Base-by-base conservation (phyloP, 2,888 invertebrate genomes). In the Yponomeuta evonymella region DNA sequence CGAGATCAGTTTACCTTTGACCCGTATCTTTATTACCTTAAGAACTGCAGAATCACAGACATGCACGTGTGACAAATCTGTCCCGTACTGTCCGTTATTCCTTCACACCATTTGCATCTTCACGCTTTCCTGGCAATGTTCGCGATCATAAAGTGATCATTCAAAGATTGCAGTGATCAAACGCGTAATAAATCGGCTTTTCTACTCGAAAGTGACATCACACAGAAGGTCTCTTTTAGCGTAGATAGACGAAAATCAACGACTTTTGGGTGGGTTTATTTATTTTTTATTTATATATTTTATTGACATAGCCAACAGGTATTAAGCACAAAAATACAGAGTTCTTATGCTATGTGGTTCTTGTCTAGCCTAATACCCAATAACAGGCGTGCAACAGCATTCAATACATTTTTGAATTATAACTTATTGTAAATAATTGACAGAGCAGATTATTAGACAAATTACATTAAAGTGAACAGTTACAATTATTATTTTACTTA, bases 131-230 rank as follows among this genome's bases (percentile, higher is more conserved):
- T 83, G 77, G 82, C 83, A 83, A 81, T 88, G 86, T 88, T 86
- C 86, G 84, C 88, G 85, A 90, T 91, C 89, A 90, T 90, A 91
- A 90, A 88, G 89, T 90, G 87, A 90, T 90, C 90, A 71, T 70
- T 12, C 51, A 58, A 58, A 15, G 51, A 58, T 58, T 12, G 15
- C 48, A 87, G 85, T 89, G 86, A 89, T 89, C 88, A 90, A 82
- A 84, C 77, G 78, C 76, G 78, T 82, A 78, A 87, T 87, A 87
- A 89, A 89, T 90, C 87, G 86, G 85, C 76, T 71, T 48, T 69
- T 72, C 80, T 79, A 5, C 15, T 43, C 51, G 74, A 82, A 84
- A 87, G 89, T 89, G 12, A 15, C 15, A 58, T 43, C 51, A 58
- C 51, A 58, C 51, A 58, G 15, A 67, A n/a, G 67, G 43, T 67